Evolutionary conservation across 2,113 vertebrate species (phyloP).

Genomic region (Myiopsitta monachus): DNA sequence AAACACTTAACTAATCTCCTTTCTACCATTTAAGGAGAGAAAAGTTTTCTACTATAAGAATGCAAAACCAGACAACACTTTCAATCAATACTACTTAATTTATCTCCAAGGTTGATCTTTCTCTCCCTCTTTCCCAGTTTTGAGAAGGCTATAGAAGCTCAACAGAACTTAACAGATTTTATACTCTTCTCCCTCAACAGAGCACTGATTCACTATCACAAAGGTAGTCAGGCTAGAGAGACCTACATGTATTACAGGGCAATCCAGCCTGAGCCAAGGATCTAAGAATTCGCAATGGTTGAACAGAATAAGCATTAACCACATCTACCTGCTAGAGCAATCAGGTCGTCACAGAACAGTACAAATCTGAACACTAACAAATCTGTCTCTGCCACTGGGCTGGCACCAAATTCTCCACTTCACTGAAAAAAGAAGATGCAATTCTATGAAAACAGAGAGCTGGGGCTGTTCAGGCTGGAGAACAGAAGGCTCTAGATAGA

Average conservation of each 20-base stretch:
- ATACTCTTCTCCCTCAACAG: not conserved
- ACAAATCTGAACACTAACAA: not conserved
- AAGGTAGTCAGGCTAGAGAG: not conserved
- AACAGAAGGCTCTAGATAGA: not conserved
- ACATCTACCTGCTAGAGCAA: not conserved
- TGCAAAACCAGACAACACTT: not conserved
- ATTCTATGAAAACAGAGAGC: not conserved
- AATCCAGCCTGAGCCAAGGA: not conserved
- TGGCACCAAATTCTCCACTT: not conserved
- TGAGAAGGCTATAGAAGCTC: not conserved
- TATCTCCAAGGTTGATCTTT: not conserved
- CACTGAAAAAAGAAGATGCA: not conserved
- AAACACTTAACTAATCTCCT: not conserved
- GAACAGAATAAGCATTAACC: not conserved
- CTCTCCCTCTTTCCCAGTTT: not conserved
- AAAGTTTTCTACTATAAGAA: not conserved
- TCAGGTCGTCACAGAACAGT: not conserved
- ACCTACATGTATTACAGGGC: rapidly evolving
- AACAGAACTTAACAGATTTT: not conserved
- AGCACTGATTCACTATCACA: not conserved
- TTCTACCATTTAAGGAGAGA: not conserved
- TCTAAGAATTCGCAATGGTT: not conserved
- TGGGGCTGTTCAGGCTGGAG: not conserved
- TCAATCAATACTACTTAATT: not conserved
- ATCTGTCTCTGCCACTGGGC: not conserved